A percentile compares a stretch with the other conserved stretches of the same genome.
Conservation (phyloP, 1,140 invertebrate species). For the Oryctes rhinoceros region DNA sequence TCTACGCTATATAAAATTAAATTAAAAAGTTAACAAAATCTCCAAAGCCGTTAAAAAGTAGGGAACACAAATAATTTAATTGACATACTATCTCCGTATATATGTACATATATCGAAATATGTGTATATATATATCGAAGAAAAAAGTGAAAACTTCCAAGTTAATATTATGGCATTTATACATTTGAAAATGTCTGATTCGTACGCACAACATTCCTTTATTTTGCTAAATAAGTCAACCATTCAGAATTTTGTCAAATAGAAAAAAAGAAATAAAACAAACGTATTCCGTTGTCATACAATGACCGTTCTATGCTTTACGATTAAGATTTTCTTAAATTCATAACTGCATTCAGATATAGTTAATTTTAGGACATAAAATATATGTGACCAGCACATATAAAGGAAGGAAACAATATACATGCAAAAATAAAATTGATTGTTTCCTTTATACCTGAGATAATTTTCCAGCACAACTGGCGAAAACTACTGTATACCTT, state of each 20-base stretch:
- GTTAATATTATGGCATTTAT: conserved; percentile 35
- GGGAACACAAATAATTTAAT: conserved; percentile 39
- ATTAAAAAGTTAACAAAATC: conserved; percentile 37
- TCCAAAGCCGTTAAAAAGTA: conserved; percentile 35
- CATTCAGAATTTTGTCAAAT: conserved; percentile 29
- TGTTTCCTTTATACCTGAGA: conserved; percentile 39
- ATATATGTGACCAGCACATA: conserved; percentile 27
- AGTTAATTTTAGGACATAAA: conserved; percentile 5
- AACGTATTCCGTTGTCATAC: conserved; percentile 3
- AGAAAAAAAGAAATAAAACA: conserved; percentile 6
- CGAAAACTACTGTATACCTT: conserved; percentile 12
- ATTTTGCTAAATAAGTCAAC: conserved; percentile 5
- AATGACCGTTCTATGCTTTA: not conserved
- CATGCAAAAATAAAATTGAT: conserved; percentile 28
- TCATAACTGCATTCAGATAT: conserved; percentile 33
- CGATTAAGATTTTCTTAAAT: not conserved
- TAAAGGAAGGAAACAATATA: conserved; percentile 11
- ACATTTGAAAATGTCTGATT: conserved; percentile 31
- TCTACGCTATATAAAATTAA: conserved; percentile 31
- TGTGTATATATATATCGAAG: conserved; percentile 4
- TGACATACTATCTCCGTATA: conserved; percentile 30
- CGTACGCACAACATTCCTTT: not conserved
- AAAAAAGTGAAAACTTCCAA: conserved; percentile 20
- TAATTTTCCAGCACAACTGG: conserved; percentile 18
- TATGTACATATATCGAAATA: conserved; percentile 24